Percentiles rank a stretch among this genome's conserved stretches.
Conservation (phyloP, 2,797 vertebrate species). For the Erithacus rubecula region DNA sequence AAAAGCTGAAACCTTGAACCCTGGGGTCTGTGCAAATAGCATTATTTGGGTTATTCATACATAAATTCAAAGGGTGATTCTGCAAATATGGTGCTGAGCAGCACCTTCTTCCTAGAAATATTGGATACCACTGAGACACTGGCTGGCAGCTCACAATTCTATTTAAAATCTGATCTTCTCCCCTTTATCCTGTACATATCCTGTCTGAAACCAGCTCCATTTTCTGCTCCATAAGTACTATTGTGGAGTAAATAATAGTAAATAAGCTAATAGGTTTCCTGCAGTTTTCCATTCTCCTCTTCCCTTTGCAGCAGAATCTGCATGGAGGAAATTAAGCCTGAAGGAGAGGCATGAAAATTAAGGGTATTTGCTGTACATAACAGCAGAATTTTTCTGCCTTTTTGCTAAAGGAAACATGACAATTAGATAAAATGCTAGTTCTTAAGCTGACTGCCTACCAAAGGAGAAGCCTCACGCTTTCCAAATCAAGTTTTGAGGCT, state of each 20-base stretch:
- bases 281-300: neutral
- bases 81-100: neutral
- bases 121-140: neutral
- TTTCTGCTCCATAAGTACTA: rapidly evolving
- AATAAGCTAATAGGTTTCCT: neutral
- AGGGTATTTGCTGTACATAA: neutral
- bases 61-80: neutral
- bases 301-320: neutral
- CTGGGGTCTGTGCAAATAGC: too few relatives aligned
- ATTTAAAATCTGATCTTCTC: neutral
- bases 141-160: neutral
- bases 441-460: neutral
- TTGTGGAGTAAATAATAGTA: too few relatives aligned
- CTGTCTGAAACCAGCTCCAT: neutral
- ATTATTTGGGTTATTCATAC: neutral
- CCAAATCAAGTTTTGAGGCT: neutral
- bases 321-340: neutral
- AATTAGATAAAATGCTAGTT: neutral
- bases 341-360: neutral
- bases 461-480: neutral
- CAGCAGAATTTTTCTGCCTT: neutral
- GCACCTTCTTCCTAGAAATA: neutral
- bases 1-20: neutral
- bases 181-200: neutral
- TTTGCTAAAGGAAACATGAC: neutral